Conservation (phyloP, 2,797 vertebrate genomes). For the Aeoliscus strigatus region DNA sequence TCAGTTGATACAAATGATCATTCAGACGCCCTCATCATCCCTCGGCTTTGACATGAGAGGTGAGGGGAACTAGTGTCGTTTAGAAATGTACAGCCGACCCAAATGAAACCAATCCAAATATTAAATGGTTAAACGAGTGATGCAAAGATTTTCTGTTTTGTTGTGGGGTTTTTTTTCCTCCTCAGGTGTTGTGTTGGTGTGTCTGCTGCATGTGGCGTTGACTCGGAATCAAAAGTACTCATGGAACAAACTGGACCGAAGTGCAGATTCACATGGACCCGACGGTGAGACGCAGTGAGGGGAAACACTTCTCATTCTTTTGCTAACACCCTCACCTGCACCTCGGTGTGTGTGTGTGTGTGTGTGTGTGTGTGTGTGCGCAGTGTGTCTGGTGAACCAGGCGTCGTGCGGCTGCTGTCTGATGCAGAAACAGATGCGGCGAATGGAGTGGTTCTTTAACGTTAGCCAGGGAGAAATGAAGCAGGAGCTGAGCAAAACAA, state of each 20-base stretch:
- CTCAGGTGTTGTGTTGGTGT: slow-evolving; percentile 57
- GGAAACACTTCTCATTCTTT: neutral
- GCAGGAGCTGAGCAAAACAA: slow-evolving; percentile 24
- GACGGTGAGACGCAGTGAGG: slow-evolving; percentile 39
- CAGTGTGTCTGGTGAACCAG: slow-evolving; percentile 58
- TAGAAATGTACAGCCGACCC: too few relatives aligned
- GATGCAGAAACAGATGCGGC: slow-evolving; percentile 58
- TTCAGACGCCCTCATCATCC: slow-evolving; percentile 12
- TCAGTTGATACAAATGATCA: slow-evolving; percentile 14
- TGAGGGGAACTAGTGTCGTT: too few relatives aligned
- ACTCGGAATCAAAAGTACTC: neutral
- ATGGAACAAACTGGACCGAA: neutral
- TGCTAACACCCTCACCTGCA: neutral
- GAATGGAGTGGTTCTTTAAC: slow-evolving; percentile 58
- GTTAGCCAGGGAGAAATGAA: slow-evolving; percentile 13
- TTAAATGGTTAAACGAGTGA: too few relatives aligned
- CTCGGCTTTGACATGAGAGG: slow-evolving; percentile 66
- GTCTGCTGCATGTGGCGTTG: slow-evolving; percentile 51
- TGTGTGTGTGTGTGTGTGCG: slow-evolving; percentile 18
- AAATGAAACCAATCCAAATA: too few relatives aligned
- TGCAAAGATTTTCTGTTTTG: too few relatives aligned
- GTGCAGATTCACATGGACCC: fast-evolving
- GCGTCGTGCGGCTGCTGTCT: slow-evolving; percentile 71
- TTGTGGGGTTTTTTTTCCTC: neutral
- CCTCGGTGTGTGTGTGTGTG: neutral